A percentile compares a stretch with the other conserved stretches of the same genome.
phyloP scores from a whole-genome alignment of 2,888 invertebrate species.

The Gymnoscelis rufifasciata region DNA sequence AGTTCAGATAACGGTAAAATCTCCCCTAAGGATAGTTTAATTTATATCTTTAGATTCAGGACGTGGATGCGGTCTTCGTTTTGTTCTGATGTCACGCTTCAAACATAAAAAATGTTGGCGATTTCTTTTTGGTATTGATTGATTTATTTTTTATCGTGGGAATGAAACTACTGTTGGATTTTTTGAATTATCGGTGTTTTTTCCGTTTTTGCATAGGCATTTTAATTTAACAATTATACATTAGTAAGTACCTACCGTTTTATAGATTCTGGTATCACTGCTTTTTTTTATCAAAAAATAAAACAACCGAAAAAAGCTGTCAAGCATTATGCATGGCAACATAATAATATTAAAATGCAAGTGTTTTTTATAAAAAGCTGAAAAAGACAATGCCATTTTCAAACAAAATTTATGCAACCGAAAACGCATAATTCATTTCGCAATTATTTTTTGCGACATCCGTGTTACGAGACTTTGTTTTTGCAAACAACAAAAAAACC shows the following conservation, averaged over 20 bases:
- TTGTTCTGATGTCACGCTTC: conserved; percentile 41
- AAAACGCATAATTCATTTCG: conserved; percentile 66
- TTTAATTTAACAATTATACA: too few species aligned
- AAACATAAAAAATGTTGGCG: conserved; percentile 36
- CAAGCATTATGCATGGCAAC: too few species aligned
- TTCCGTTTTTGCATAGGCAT: too few species aligned
- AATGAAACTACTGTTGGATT: background rate
- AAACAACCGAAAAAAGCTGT: background rate
- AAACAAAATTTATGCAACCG: conserved; percentile 45
- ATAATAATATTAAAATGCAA: too few species aligned
- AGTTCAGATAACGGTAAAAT: conserved; percentile 75
- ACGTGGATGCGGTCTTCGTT: conserved; percentile 61
- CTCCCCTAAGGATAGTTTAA: conserved; percentile 75
- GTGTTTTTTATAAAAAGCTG: conserved; percentile 10
- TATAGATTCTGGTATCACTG: too few species aligned
- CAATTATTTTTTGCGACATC: conserved; percentile 75
- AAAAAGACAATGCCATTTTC: conserved; percentile 19
- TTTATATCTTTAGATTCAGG: conserved; percentile 69
- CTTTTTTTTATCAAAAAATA: background rate
- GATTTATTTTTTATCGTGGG: conserved; percentile 19
- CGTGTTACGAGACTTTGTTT: conserved; percentile 75
- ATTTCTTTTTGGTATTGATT: conserved; percentile 31
- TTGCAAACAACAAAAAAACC: conserved; percentile 69
- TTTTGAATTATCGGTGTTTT: too few species aligned
- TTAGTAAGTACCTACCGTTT: too few species aligned